Evolutionary conservation across 2,797 vertebrate genomes (phyloP).

Genomic region (Xenopus petersii): DNA sequence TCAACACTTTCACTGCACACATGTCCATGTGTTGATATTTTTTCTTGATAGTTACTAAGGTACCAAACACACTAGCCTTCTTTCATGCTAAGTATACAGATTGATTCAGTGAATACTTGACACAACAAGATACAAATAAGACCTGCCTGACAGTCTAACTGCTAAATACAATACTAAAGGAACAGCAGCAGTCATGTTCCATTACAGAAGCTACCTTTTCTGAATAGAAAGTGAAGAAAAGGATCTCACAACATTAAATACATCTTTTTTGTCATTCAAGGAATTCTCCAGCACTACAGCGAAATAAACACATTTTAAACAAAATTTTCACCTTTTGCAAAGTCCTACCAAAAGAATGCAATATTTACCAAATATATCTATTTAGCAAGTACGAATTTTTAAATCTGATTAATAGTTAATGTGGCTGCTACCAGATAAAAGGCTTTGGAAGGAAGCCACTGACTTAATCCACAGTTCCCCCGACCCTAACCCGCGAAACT

Average conservation of each 20-base stretch:
- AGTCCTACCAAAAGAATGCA: no score
- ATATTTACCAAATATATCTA: no score
- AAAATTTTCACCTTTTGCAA: no score
- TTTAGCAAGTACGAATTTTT: no score
- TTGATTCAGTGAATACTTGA: slow-evolving; percentile 25
- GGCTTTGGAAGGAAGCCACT: no score
- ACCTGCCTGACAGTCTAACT: slow-evolving; percentile 22
- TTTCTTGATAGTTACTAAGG: slow-evolving; percentile 1
- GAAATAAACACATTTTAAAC: no score
- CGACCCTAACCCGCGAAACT: no score
- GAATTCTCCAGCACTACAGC: background rate
- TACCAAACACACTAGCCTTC: background rate
- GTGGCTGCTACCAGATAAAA: no score
- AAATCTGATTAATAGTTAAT: no score
- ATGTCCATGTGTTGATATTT: no score
- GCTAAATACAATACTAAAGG: slow-evolving; percentile 24
- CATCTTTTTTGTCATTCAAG: background rate
- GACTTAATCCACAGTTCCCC: no score
- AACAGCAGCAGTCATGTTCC: slow-evolving; percentile 26
- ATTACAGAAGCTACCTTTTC: slow-evolving; percentile 10
- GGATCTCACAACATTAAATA: background rate
- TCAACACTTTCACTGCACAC: background rate
- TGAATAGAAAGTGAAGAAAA: background rate
- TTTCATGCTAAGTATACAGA: slow-evolving; percentile 4
- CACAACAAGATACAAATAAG: slow-evolving; percentile 19